phyloP scores from a whole-genome alignment of 2,797 vertebrate species.

The Alauda arvensis region DNA sequence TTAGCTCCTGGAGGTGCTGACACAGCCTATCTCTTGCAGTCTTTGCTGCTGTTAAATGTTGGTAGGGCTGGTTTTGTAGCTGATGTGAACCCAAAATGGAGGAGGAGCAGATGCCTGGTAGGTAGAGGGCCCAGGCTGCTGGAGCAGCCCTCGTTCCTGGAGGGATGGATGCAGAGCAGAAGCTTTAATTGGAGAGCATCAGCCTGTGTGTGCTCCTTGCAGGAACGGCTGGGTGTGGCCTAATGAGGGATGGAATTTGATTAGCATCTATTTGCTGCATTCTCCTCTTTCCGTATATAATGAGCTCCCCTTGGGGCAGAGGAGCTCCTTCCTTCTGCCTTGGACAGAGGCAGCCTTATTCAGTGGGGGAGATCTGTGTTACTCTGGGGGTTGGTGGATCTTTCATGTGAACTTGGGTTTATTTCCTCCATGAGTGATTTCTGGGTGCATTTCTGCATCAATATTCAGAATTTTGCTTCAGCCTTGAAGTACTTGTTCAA shows the following conservation, averaged over 20 bases:
- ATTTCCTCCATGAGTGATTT: background rate
- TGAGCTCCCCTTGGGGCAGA: background rate
- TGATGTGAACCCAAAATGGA: background rate
- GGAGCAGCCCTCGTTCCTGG: background rate
- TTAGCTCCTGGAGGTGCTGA: background rate
- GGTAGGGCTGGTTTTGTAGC: background rate
- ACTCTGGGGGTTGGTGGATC: background rate
- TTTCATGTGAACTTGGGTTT: background rate
- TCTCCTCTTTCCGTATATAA: background rate
- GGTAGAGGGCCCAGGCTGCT: background rate
- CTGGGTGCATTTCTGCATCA: background rate
- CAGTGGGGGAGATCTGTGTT: background rate
- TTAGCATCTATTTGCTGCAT: background rate
- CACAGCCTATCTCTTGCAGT: background rate
- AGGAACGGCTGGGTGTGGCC: rapidly evolving
- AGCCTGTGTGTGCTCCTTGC: background rate
- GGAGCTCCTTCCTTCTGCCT: background rate
- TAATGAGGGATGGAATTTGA: background rate
- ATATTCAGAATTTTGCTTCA: background rate
- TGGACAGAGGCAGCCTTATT: background rate
- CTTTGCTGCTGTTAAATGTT: background rate
- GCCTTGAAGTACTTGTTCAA: background rate
- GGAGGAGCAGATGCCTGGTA: background rate
- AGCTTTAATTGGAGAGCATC: background rate
- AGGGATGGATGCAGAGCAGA: background rate